These are phyloP conservation scores for Apamea sordens DNA, from an alignment of 2,888 invertebrate genomes.

Conservation along the genomic window DNA sequence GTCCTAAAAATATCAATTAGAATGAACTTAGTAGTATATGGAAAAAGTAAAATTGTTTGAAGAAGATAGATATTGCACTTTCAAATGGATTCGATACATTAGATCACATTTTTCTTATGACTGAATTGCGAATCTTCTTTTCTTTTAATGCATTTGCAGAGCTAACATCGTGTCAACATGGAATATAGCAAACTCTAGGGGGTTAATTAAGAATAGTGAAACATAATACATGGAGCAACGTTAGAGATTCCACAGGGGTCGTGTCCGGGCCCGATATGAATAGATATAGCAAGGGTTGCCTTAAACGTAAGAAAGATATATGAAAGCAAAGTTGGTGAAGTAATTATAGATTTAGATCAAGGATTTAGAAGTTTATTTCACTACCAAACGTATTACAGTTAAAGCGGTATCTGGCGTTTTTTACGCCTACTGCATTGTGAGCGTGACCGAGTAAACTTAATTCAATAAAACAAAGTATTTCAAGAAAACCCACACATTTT, in stretches of 20 bases:
- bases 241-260: slow-evolving; percentile 8
- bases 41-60: neutral
- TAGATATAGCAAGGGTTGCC: neutral
- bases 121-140: neutral
- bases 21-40: neutral
- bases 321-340: neutral
- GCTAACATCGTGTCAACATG: neutral
- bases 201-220: neutral
- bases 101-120: neutral
- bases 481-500: slow-evolving; percentile 19
- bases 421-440: slow-evolving; percentile 15
- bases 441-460: slow-evolving; percentile 10
- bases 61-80: neutral
- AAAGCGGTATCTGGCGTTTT: slow-evolving; percentile 14
- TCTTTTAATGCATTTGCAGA: neutral
- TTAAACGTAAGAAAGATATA: neutral
- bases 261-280: neutral
- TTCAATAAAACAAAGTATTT: slow-evolving; percentile 10
- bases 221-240: neutral
- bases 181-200: neutral
- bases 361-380: slow-evolving; percentile 7
- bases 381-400: slow-evolving; percentile 17
- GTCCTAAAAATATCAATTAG: slow-evolving; percentile 1
- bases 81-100: slow-evolving; percentile 22
- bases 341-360: slow-evolving; percentile 6